Conservation (phyloP, 1,140 invertebrate genomes). For the Coptotermes formosanus region DNA sequence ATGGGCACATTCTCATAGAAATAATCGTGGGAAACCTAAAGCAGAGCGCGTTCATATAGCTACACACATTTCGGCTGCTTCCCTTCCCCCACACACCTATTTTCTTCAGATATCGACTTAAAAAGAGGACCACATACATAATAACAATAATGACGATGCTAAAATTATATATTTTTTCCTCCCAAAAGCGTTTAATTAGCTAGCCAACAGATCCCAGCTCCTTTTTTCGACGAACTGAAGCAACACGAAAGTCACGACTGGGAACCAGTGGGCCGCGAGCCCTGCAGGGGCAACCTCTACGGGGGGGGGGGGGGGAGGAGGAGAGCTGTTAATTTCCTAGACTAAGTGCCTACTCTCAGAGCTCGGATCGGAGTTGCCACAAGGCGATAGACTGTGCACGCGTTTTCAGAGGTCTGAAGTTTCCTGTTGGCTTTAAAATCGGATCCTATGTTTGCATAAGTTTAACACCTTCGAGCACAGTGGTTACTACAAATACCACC, state of each 20-base stretch:
- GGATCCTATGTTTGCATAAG: too few relatives aligned
- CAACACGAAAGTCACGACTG: neutral
- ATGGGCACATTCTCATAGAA: neutral
- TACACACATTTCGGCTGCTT: neutral
- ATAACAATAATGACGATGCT: slow-evolving; percentile 13
- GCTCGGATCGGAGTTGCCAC: neutral
- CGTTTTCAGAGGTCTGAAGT: too few relatives aligned
- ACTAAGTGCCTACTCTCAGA: neutral
- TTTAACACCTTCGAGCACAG: too few relatives aligned
- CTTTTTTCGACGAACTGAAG: neutral
- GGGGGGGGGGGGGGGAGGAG: neutral
- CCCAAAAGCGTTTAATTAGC: slow-evolving; percentile 10
- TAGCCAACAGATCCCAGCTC: neutral
- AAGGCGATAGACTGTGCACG: neutral
- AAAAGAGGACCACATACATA: neutral
- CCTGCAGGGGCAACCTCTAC: neutral
- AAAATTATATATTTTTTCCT: neutral
- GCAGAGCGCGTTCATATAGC: neutral
- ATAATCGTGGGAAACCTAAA: neutral
- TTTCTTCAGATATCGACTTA: neutral
- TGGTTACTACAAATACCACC: too few relatives aligned
- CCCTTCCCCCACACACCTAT: neutral
- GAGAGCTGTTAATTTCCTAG: neutral
- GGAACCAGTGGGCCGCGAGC: neutral
- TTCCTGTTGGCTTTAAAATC: too few relatives aligned